phyloP scores from a whole-genome alignment of 2,113 vertebrate genomes.

The Pelmatolapia mariae region DNA sequence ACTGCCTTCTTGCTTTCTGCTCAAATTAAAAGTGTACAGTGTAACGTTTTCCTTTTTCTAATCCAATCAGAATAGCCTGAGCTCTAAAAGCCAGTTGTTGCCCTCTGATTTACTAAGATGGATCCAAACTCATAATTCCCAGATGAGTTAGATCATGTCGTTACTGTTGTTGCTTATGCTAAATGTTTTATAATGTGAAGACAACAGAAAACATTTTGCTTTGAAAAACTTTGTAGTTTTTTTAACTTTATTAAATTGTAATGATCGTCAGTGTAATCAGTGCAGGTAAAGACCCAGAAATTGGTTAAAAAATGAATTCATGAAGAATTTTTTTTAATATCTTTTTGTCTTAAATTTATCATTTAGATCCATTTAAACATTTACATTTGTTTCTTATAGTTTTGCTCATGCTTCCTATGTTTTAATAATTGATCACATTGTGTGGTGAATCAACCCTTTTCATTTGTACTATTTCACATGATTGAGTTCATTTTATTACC shows the following conservation, averaged over 20 bases:
- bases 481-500: not conserved
- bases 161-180: too few relatives aligned
- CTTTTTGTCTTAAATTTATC: accelerated
- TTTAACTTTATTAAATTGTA: not conserved
- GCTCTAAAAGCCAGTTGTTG: too few relatives aligned
- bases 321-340: not conserved
- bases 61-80: too few relatives aligned
- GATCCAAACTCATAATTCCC: too few relatives aligned
- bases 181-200: too few relatives aligned
- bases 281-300: accelerated
- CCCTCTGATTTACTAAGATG: too few relatives aligned
- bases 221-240: not conserved
- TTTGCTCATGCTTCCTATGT: not conserved
- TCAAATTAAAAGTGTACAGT: too few relatives aligned
- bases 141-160: too few relatives aligned
- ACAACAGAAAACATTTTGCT: not conserved
- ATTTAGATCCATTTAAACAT: not conserved
- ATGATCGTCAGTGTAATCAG: not conserved
- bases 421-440: not conserved
- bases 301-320: accelerated
- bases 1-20: too few relatives aligned
- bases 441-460: not conserved
- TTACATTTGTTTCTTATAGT: accelerated
- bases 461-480: not conserved
- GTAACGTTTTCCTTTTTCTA: too few relatives aligned